These are phyloP conservation scores for Pantherophis alleghaniensis DNA, from an alignment of 2,797 vertebrate species.

Conservation along the genomic window DNA sequence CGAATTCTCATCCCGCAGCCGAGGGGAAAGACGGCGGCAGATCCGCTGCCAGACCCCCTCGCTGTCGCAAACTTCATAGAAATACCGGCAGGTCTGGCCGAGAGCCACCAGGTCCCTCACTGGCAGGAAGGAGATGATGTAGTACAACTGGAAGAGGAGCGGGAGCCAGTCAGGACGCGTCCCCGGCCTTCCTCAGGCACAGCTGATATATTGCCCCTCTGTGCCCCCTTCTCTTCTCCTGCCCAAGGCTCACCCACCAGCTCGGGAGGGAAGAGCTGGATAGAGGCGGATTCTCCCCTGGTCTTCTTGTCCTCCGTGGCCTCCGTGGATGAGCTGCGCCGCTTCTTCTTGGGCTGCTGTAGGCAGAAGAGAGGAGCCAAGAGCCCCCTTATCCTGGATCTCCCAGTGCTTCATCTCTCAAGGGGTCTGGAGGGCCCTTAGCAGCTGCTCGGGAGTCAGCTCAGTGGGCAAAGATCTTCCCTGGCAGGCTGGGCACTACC, in stretches of 20 bases:
- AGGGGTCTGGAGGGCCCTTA: not conserved
- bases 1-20: slow-evolving; percentile 40
- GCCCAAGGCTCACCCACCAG: slow-evolving; percentile 58
- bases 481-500: rapidly evolving
- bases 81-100: slow-evolving; percentile 66
- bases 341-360: slow-evolving; percentile 56
- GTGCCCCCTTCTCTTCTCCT: rapidly evolving
- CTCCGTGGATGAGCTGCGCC: slow-evolving; percentile 56
- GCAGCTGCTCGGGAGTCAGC: not conserved
- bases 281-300: slow-evolving; percentile 44
- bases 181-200: not conserved
- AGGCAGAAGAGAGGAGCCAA: not conserved
- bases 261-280: slow-evolving; percentile 69
- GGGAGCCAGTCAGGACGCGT: not conserved
- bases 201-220: too few species aligned
- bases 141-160: slow-evolving; percentile 59
- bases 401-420: not conserved
- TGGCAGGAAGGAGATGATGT: slow-evolving; percentile 65
- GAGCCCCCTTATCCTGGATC: slow-evolving; percentile 3
- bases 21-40: slow-evolving; percentile 49
- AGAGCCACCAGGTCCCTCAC: slow-evolving; percentile 65
- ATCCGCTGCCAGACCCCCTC: slow-evolving; percentile 67
- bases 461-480: too few species aligned
- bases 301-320: slow-evolving; percentile 45
- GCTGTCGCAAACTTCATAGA: slow-evolving; percentile 62